Percentiles rank a stretch among this genome's conserved stretches.
These are phyloP conservation scores for Drosophila bocki DNA, from an alignment of 1,140 invertebrate species.

Conservation along the genomic window DNA sequence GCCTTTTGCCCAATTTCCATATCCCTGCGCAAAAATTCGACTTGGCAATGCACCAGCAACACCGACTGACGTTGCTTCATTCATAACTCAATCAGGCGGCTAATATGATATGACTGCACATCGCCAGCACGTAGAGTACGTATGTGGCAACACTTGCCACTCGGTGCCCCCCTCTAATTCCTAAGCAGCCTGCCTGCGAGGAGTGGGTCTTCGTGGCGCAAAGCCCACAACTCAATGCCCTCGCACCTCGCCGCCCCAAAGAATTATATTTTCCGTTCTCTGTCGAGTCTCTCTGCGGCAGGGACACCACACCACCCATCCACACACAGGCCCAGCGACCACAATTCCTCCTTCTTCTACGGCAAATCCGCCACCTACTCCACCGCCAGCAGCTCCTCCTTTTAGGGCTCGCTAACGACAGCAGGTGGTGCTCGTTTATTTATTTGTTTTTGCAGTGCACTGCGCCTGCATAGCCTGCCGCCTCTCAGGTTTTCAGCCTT, in stretches of 20 bases:
- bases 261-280: conserved; percentile 69
- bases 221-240: conserved; percentile 28
- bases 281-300: conserved; percentile 11
- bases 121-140: conserved; percentile 31
- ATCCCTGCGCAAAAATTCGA: not conserved
- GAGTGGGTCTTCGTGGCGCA: conserved; percentile 25
- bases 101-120: conserved; percentile 63
- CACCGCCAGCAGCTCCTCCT: conserved; percentile 18
- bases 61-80: conserved; percentile 34
- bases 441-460: conserved; percentile 68
- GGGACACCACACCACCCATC: conserved; percentile 22
- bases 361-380: conserved; percentile 11
- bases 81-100: conserved; percentile 61
- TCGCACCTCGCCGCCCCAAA: conserved; percentile 34
- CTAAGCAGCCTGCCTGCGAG: conserved; percentile 18
- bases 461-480: conserved; percentile 45
- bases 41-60: conserved; percentile 26
- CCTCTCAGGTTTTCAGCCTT: conserved; percentile 26
- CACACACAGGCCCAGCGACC: not conserved
- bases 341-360: not conserved
- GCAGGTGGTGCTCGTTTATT: conserved; percentile 81
- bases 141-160: conserved; percentile 4
- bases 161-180: conserved; percentile 16
- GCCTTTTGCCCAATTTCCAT: conserved; percentile 34
- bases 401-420: conserved; percentile 72